Percentiles rank a stretch among this genome's conserved stretches.
Evolutionary conservation across 2,113 vertebrate genomes (phyloP).

Genomic region (Numida meleagris): DNA sequence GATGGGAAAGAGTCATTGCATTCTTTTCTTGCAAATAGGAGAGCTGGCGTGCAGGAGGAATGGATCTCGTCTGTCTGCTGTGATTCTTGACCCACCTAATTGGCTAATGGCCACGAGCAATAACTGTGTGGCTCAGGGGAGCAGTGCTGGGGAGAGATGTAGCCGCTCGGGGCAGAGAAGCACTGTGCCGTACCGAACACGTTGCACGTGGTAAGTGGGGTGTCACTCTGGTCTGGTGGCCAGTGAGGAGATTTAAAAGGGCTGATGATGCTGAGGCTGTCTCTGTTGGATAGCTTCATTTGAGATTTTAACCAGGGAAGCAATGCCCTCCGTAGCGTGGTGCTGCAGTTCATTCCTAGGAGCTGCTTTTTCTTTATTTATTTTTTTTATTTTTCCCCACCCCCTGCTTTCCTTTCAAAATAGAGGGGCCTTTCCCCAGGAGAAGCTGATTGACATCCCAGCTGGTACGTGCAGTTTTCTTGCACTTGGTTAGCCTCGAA

Average conservation of each 20-base stretch:
- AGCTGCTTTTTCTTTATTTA: slow-evolving; percentile 3
- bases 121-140: slow-evolving; percentile 38
- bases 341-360: not conserved
- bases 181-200: too few relatives aligned
- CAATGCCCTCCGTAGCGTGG: not conserved
- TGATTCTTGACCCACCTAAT: slow-evolving; percentile 53
- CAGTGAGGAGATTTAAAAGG: not conserved
- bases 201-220: not conserved
- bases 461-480: slow-evolving; percentile 37
- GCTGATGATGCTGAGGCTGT: not conserved
- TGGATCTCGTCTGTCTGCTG: slow-evolving; percentile 27
- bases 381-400: not conserved
- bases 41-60: not conserved
- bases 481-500: not conserved
- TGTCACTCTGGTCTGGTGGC: not conserved
- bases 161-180: too few relatives aligned
- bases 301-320: not conserved
- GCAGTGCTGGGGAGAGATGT: not conserved
- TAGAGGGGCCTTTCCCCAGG: slow-evolving; percentile 5
- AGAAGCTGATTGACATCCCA: slow-evolving; percentile 5
- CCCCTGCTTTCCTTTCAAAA: not conserved
- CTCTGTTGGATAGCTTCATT: not conserved
- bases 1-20: not conserved
- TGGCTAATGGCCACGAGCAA: slow-evolving; percentile 26
- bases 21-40: slow-evolving; percentile 23